A percentile compares a stretch with the other conserved stretches of the same genome.
phyloP scores from a whole-genome alignment of 2,797 vertebrate species.

The Sphenopsis melanotis region DNA sequence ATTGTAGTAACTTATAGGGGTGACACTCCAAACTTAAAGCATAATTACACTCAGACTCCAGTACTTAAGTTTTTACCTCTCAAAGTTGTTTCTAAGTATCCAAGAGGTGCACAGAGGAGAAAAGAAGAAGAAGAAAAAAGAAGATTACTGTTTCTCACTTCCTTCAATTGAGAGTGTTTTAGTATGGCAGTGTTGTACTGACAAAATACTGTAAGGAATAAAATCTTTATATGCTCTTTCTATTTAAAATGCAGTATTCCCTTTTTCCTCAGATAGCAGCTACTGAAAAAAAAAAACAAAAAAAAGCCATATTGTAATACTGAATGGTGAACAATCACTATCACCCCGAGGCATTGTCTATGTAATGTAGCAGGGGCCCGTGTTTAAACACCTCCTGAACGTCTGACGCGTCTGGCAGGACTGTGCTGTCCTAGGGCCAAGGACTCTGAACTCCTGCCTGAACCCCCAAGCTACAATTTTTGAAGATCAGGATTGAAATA shows the following conservation, averaged over 20 bases:
- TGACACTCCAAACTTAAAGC: background rate
- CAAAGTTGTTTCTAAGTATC: background rate
- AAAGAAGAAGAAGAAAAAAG: background rate
- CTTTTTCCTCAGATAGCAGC: background rate
- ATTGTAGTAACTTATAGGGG: background rate
- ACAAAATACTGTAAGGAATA: background rate
- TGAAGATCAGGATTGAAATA: background rate
- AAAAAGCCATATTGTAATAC: background rate
- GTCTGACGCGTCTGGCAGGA: background rate
- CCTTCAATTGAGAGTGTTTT: background rate
- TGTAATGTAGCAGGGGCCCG: background rate
- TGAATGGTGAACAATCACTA: background rate
- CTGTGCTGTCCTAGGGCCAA: background rate
- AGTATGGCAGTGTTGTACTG: background rate
- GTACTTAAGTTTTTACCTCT: background rate
- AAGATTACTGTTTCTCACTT: background rate
- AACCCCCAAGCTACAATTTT: background rate
- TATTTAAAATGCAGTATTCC: conserved; percentile 35
- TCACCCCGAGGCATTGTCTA: background rate
- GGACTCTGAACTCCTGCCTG: background rate
- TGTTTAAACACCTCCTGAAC: background rate
- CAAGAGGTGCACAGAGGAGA: background rate
- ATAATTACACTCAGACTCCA: background rate
- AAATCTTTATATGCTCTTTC: background rate
- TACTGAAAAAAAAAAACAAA: background rate